Conservation (phyloP, 1,140 invertebrate species). For the Dinothrombium tinctorium region DNA sequence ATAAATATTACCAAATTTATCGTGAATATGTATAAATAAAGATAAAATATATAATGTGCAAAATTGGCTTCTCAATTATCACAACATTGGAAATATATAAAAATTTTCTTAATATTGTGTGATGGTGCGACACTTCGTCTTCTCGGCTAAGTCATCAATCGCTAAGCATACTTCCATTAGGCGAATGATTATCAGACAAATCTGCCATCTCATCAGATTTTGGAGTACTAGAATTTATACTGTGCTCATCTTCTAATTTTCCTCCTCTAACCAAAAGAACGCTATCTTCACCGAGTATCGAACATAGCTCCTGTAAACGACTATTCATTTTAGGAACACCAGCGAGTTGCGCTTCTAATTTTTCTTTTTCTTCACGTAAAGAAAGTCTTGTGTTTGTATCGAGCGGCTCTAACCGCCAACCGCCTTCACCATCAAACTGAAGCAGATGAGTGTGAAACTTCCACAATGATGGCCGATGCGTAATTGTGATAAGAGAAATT, state of each 20-base stretch:
- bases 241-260: not conserved
- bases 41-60: too few relatives aligned
- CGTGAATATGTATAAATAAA: too few relatives aligned
- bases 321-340: conserved; percentile 24
- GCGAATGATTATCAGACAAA: conserved; percentile 1
- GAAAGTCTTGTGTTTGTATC: conserved; percentile 26
- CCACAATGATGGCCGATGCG: conserved; percentile 68
- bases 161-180: not conserved
- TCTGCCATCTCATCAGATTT: conserved; percentile 2
- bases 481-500: conserved; percentile 81
- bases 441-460: conserved; percentile 83
- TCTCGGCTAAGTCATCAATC: too few relatives aligned
- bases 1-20: too few relatives aligned
- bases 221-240: not conserved
- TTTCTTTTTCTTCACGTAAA: conserved; percentile 29
- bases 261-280: not conserved
- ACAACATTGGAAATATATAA: too few relatives aligned
- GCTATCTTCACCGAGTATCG: conserved; percentile 23
- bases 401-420: conserved; percentile 48
- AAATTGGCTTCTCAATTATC: too few relatives aligned
- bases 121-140: too few relatives aligned
- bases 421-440: conserved; percentile 79
- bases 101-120: too few relatives aligned
- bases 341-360: conserved; percentile 25
- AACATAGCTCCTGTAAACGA: conserved; percentile 24